Percentiles rank a stretch among this genome's conserved stretches.
These are phyloP conservation scores for Hydrolagus colliei DNA, from an alignment of 2,797 vertebrate genomes.

Conservation along the genomic window DNA sequence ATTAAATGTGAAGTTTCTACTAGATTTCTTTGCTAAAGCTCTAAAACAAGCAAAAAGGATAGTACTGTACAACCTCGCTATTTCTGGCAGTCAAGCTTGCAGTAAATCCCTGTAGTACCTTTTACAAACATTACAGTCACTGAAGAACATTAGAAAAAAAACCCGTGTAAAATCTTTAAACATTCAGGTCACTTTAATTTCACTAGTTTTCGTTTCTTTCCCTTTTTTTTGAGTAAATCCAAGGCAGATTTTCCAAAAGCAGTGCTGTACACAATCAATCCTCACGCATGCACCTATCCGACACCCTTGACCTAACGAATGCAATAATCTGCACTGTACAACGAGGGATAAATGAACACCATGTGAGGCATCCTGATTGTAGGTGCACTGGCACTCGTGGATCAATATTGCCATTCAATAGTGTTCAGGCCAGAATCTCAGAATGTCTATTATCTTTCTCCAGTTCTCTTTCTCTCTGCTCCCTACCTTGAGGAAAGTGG, in stretches of 20 bases:
- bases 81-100: neutral
- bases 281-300: slow-evolving; percentile 13
- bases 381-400: neutral
- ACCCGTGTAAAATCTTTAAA: neutral
- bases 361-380: neutral
- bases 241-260: neutral
- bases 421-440: neutral
- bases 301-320: slow-evolving; percentile 19
- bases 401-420: neutral
- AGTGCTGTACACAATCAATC: slow-evolving; percentile 6
- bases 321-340: neutral
- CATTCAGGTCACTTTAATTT: slow-evolving; percentile 15
- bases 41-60: slow-evolving; percentile 20
- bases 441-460: neutral
- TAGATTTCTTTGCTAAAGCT: slow-evolving; percentile 9
- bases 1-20: slow-evolving; percentile 5
- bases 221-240: neutral
- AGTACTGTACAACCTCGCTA: neutral
- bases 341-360: neutral
- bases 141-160: neutral
- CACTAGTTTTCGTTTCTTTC: slow-evolving; percentile 4
- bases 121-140: neutral
- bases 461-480: neutral
- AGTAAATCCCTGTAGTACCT: slow-evolving; percentile 1
- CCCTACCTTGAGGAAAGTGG: too few relatives aligned